Percentiles rank a stretch among this genome's conserved stretches.
These are phyloP conservation scores for Lacerta bilineata DNA, from an alignment of 2,797 vertebrate genomes.

Conservation along the genomic window DNA sequence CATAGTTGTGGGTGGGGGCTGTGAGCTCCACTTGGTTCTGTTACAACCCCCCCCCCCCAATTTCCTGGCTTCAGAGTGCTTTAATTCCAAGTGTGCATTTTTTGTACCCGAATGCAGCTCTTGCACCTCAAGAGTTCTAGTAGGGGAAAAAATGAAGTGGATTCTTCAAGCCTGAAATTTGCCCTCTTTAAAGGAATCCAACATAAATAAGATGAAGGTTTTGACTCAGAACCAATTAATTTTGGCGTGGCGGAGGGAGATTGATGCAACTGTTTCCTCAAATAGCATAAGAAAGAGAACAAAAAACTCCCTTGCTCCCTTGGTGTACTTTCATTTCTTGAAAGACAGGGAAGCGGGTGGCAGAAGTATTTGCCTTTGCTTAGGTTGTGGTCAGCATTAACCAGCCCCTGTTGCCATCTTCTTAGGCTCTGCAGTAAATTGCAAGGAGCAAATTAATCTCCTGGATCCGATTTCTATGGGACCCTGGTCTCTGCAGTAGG, in stretches of 20 bases:
- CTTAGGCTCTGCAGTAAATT: background rate
- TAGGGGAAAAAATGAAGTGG: no score
- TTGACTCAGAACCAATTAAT: constrained; percentile 27
- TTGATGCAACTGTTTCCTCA: background rate
- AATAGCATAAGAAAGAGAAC: background rate
- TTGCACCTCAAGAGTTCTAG: no score
- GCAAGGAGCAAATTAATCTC: background rate
- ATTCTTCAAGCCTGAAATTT: no score
- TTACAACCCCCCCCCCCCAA: no score
- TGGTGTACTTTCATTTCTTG: background rate
- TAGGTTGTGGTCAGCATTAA: background rate
- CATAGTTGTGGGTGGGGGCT: no score
- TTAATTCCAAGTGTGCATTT: no score
- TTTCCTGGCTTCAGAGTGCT: no score
- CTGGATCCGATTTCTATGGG: background rate
- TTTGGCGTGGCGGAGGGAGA: background rate
- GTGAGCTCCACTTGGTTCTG: no score
- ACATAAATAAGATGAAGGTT: constrained; percentile 25
- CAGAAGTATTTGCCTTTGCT: background rate
- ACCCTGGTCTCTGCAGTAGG: background rate
- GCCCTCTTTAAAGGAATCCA: background rate
- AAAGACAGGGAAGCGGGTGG: background rate
- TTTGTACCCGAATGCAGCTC: no score
- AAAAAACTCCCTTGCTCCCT: background rate
- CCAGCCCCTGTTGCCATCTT: fast-evolving